These are phyloP conservation scores for Neodiprion lecontei DNA, from an alignment of 1,140 invertebrate species.

Conservation along the genomic window DNA sequence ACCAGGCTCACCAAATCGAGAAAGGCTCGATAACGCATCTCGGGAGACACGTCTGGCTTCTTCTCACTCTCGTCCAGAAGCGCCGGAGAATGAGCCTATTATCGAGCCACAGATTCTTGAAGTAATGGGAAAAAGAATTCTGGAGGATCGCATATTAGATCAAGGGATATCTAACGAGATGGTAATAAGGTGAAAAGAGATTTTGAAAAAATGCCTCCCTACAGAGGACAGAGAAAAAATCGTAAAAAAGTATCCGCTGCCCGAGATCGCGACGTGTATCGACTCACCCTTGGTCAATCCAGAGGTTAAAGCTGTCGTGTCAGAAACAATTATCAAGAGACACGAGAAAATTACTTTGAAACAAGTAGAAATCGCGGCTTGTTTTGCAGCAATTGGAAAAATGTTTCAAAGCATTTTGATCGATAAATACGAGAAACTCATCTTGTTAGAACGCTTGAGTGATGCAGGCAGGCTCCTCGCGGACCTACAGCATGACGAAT, in stretches of 20 bases:
- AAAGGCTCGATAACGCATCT: too few species aligned
- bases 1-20: too few species aligned
- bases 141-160: not conserved
- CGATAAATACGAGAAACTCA: constrained; percentile 7
- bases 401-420: not conserved
- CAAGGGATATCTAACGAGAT: constrained; percentile 15
- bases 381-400: constrained; percentile 18
- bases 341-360: constrained; percentile 16
- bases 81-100: too few species aligned
- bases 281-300: constrained; percentile 13
- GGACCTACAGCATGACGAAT: constrained; percentile 15
- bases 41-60: too few species aligned
- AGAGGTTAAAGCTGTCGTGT: constrained; percentile 9
- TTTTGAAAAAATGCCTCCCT: constrained; percentile 15
- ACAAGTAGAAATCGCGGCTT: constrained; percentile 22
- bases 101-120: not conserved
- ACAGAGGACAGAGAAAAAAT: constrained; percentile 9
- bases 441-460: constrained; percentile 14
- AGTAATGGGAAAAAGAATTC: constrained; percentile 13
- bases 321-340: constrained; percentile 16
- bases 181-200: constrained; percentile 19
- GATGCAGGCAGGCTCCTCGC: constrained; percentile 19
- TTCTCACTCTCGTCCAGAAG: too few species aligned
- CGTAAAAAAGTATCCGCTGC: constrained; percentile 17
- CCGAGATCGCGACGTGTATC: constrained; percentile 14